phyloP scores from a whole-genome alignment of 2,113 vertebrate genomes.

The Todiramphus chloris region DNA sequence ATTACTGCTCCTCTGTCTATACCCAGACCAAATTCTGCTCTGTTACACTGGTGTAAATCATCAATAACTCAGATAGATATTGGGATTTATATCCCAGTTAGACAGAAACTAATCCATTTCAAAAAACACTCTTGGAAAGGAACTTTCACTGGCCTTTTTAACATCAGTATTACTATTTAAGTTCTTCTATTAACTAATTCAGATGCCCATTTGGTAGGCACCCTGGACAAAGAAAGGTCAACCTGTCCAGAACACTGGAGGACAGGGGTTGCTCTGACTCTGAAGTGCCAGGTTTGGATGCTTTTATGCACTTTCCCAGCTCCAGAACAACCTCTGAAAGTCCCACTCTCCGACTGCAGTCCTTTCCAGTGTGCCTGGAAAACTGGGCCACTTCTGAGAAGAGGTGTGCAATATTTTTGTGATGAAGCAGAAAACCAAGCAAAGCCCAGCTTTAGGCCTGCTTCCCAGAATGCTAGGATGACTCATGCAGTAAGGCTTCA shows the following conservation, averaged over 20 bases:
- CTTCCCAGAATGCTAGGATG: not conserved
- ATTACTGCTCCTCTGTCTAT: not conserved
- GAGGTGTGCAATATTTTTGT: not conserved
- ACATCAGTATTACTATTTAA: not conserved
- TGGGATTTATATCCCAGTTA: not conserved
- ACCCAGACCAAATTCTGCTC: not conserved
- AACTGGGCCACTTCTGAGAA: not conserved
- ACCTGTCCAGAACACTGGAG: not conserved
- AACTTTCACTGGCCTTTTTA: not conserved
- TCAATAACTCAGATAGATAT: not conserved
- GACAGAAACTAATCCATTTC: not conserved
- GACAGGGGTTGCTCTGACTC: not conserved
- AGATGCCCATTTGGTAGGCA: not conserved
- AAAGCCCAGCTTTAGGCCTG: not conserved
- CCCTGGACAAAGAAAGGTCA: rapidly evolving
- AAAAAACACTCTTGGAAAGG: not conserved
- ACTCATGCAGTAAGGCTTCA: not conserved
- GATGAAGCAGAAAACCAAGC: not conserved
- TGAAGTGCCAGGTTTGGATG: not conserved
- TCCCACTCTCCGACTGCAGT: not conserved
- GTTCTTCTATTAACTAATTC: not conserved
- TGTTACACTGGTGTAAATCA: not conserved
- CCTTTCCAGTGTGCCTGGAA: not conserved
- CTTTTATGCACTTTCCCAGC: not conserved
- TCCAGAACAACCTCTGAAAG: not conserved